Evolutionary conservation across 2,113 vertebrate species (phyloP), one percentile per base, ranked within the genome.

Genomic region (Naja naja): DNA sequence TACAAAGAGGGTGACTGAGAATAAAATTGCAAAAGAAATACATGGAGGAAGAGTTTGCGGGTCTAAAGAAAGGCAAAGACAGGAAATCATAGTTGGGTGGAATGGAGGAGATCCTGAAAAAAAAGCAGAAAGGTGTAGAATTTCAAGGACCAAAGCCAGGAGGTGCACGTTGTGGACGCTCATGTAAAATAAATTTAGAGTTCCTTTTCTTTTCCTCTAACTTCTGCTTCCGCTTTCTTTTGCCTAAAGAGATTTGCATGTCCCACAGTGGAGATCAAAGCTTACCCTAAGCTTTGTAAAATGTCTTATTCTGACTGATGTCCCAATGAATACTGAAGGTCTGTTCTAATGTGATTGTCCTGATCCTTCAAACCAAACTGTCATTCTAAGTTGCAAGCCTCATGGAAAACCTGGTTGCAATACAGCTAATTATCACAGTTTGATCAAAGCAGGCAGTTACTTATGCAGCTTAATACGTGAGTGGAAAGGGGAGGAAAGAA

Each of bases 231-330:
- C 69, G 3, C n/a, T 74, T 34, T 74, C 69, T 34, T 74, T 74
- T 74, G 69, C 69, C 69, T 34, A 74, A 74, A 34, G 5, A 74
- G 14, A 34, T 16, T 34, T 34, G 69, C 69, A 74, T 74, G 16
- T 39, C 16, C 88, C 56, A 92, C 91, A 60, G 47, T 43, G 25
- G 89, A 81, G 34, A 89, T 20, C 91, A 81, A 54, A 91, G 87
- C 92, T 94, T 93, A 92, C 25, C 30, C 89, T 93, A 93, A 95
- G 95, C 92, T 91, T 90, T 88, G 86, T 91, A 69, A 94, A 85
- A 30, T 95, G 85, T 52, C 14, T 89, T 43, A 52, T 94, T 94
- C 93, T 94, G 18, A 93, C 87, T 91, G 86, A 60, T 0, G 23
- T 90, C 52, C 90, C 93, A 94, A 93, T 91, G 85, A 30, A 43